A percentile compares a stretch with the other conserved stretches of the same genome.
Conservation (phyloP, 2,888 invertebrate species). For the Calliopum simillimum region DNA sequence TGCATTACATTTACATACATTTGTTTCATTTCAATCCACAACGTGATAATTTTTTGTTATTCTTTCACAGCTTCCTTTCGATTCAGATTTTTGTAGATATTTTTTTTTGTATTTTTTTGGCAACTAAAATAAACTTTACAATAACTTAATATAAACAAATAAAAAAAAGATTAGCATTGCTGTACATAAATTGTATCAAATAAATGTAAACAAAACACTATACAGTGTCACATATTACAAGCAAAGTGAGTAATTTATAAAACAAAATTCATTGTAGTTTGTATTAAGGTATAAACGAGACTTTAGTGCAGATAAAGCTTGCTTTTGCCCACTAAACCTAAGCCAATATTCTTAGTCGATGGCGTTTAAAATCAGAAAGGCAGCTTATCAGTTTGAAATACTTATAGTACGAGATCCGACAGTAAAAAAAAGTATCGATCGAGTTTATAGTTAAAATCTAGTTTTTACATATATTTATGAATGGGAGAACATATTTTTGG, state of each 20-base stretch:
- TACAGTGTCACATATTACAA: not conserved
- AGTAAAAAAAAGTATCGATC: too few relatives aligned
- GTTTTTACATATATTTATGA: too few relatives aligned
- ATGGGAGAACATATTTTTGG: too few relatives aligned
- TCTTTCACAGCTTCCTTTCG: not conserved
- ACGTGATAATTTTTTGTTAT: slow-evolving; percentile 1
- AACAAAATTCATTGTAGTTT: not conserved
- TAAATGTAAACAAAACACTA: slow-evolving; percentile 8
- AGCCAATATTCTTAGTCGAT: too few relatives aligned
- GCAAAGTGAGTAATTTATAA: not conserved
- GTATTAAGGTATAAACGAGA: not conserved
- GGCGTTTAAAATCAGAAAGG: too few relatives aligned
- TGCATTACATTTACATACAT: too few relatives aligned
- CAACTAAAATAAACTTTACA: slow-evolving; percentile 18
- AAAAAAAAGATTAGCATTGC: not conserved
- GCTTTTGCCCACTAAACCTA: too few relatives aligned
- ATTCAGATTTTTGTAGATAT: not conserved
- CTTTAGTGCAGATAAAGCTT: too few relatives aligned
- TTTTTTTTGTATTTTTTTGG: not conserved
- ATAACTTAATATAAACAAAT: not conserved
- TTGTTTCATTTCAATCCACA: too few relatives aligned
- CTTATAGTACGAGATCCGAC: too few relatives aligned
- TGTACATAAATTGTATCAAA: not conserved
- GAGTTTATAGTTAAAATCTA: too few relatives aligned
- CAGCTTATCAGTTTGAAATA: too few relatives aligned